Percentiles rank a stretch among this genome's conserved stretches.
These are phyloP conservation scores for Phaetusa simplex DNA, from an alignment of 2,113 vertebrate species.

Conservation along the genomic window DNA sequence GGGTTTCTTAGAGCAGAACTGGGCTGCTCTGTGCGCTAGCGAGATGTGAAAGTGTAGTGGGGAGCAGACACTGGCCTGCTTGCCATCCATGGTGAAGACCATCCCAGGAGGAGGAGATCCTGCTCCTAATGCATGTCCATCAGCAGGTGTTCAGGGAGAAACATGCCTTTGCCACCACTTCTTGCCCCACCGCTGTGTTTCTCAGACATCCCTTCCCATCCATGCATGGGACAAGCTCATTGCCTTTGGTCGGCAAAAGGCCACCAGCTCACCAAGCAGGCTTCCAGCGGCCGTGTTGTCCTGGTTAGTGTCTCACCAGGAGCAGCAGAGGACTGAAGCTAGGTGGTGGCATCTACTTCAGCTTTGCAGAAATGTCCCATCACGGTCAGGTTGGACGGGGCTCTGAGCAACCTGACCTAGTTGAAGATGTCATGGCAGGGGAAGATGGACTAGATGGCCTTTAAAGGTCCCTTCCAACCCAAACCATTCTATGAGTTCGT, in stretches of 20 bases:
- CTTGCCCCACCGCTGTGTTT: background rate
- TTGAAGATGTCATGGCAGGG: background rate
- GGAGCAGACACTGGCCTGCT: background rate
- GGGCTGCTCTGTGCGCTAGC: background rate
- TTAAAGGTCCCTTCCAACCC: background rate
- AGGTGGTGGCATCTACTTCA: background rate
- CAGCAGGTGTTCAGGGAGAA: background rate
- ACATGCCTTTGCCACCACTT: background rate
- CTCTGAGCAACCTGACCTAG: background rate
- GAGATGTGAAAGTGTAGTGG: background rate
- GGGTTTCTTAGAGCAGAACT: background rate
- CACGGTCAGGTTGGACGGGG: background rate
- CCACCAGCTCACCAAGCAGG: background rate
- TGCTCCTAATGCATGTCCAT: accelerated
- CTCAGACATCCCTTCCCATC: background rate
- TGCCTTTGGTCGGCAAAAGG: background rate
- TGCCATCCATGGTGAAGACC: background rate
- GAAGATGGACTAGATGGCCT: background rate
- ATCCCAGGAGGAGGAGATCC: background rate
- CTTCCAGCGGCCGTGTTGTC: accelerated
- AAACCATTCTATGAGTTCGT: background rate
- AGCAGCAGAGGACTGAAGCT: background rate
- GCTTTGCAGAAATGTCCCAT: background rate
- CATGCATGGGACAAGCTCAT: background rate
- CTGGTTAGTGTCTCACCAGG: background rate